Base-by-base conservation (phyloP, 2,888 invertebrate genomes). In the Napeogenes sylphis region DNA sequence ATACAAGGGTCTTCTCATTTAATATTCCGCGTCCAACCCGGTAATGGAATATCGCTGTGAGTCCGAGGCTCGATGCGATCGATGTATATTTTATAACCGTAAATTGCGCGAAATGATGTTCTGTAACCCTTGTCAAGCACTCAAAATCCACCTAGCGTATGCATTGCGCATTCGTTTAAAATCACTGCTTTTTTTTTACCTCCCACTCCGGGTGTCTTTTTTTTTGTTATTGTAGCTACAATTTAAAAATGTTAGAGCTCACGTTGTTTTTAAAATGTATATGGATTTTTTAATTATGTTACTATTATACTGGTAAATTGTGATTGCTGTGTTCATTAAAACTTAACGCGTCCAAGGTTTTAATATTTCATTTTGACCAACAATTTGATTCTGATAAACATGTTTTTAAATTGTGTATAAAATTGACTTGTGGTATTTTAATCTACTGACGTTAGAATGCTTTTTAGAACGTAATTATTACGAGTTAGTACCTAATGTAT, bases 1-100 rank as follows among this genome's bases (percentile, higher is more conserved):
- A 78, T 81, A 76, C 79, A 78, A 80, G 84, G 87, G 85, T 84
- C 83, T 63, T 63, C 76, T 83, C 84, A 85, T 87, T 84, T 81
- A 72, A 86, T 84, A 88, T 88, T 87, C 85, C 76, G 73, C 77
- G 77, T 71, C 77, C 81, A 75, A 78, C 78, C 78, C 69, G 76
- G 76, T 88, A 89, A 90, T 89, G 89, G 89, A 87, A 89, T 86
- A 88, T 82, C 84, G 86, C 72, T 87, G 89, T 87, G 88, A 81
- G 74, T 75, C 73, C 78, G 75, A 73, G 75, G 78, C 76, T 75
- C 68, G 70, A 68, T 70, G 77, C 75, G 80, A 84, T 87, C 83
- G 82, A 85, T 85, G 80, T 83, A 83, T 87, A 85, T 85, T 87
- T 88, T 87, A 88, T 86, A 85, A 84, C 80, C 77, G 84, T 79